Conservation (phyloP, 2,888 invertebrate genomes). For the Hypena proboscidalis region DNA sequence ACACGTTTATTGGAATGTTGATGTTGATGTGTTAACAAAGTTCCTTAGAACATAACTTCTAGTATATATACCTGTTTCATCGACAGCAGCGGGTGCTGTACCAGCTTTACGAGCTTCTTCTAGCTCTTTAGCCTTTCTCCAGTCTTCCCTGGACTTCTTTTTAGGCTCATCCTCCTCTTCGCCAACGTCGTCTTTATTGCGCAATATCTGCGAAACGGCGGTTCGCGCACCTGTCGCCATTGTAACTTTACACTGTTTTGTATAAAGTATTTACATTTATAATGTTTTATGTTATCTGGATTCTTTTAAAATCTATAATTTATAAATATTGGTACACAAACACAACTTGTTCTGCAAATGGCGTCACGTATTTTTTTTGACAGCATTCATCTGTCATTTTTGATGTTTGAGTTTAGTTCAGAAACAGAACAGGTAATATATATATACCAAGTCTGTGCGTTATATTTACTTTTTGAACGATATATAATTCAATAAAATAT, state of each 20-base stretch:
- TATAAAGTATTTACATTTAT: too few species aligned
- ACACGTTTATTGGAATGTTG: too few species aligned
- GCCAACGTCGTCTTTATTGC: slow-evolving; percentile 85
- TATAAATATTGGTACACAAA: neutral
- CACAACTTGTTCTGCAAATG: slow-evolving; percentile 25
- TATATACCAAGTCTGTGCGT: neutral
- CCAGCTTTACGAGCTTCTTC: slow-evolving; percentile 99
- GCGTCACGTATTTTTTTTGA: slow-evolving; percentile 8
- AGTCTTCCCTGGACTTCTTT: slow-evolving; percentile 96
- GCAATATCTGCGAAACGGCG: slow-evolving; percentile 91
- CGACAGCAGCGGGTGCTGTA: slow-evolving; percentile 96
- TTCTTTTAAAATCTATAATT: neutral
- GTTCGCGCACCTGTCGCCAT: slow-evolving; percentile 74
- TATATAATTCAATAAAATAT: too few species aligned
- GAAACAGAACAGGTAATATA: slow-evolving; percentile 11
- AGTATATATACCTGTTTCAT: slow-evolving; percentile 86
- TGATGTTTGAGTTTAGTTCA: slow-evolving; percentile 14
- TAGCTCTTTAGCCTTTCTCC: slow-evolving; percentile 98
- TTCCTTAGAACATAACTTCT: neutral
- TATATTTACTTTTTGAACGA: too few species aligned
- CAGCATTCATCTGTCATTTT: neutral
- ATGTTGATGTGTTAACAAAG: neutral
- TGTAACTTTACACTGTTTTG: slow-evolving; percentile 5
- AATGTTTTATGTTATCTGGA: too few species aligned
- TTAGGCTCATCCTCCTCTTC: slow-evolving; percentile 91